Conservation (phyloP, 2,888 invertebrate genomes). For the Meliscaeva auricollis region DNA sequence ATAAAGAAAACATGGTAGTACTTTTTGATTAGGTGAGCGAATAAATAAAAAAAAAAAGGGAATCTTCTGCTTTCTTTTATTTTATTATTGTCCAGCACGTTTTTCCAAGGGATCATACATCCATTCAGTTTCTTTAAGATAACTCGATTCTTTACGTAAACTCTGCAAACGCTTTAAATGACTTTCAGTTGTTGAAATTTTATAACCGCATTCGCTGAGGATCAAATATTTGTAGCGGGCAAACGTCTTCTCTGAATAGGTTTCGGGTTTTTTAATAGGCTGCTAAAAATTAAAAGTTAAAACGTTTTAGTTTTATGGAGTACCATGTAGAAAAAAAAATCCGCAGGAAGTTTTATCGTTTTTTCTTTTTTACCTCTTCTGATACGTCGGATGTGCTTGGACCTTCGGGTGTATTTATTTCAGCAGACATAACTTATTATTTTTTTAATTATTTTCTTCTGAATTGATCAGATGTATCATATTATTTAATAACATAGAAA, state of each 20-base stretch:
- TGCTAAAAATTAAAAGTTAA: not conserved
- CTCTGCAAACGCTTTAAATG: constrained; percentile 89
- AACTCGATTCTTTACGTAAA: constrained; percentile 90
- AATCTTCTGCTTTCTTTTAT: not conserved
- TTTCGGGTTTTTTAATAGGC: constrained; percentile 48
- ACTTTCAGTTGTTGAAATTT: constrained; percentile 87
- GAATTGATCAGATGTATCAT: not conserved
- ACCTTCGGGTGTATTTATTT: constrained; percentile 63
- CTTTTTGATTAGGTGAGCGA: constrained; percentile 3
- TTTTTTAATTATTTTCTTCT: not conserved
- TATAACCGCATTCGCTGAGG: constrained; percentile 81
- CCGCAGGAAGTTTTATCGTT: not conserved
- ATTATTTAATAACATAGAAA: no score
- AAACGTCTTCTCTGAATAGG: constrained; percentile 79
- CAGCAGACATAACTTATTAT: constrained; percentile 62
- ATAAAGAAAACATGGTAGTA: constrained; percentile 85
- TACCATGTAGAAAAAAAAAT: not conserved
- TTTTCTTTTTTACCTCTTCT: constrained; percentile 45
- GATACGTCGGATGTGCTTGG: constrained; percentile 67
- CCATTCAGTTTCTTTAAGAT: constrained; percentile 92
- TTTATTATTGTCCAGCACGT: constrained; percentile 76
- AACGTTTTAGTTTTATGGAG: no score
- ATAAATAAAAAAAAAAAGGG: constrained; percentile 19
- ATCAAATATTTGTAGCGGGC: constrained; percentile 79
- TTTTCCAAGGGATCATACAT: constrained; percentile 90